Evolutionary conservation across 1,140 invertebrate species (phyloP), one percentile per base, ranked within the genome.

Genomic region (Acyrthosiphon pisum): DNA sequence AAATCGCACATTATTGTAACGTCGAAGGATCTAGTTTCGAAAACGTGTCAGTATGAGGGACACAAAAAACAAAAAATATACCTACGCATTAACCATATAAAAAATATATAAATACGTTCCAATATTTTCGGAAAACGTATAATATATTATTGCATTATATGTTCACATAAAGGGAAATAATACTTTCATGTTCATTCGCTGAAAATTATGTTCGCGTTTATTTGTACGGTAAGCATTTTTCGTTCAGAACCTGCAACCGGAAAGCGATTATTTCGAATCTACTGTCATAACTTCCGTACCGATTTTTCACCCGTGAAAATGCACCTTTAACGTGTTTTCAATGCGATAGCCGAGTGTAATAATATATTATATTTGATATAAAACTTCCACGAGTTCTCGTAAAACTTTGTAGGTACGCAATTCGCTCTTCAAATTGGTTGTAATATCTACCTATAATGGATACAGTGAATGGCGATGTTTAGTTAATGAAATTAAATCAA

Each of bases 261-360:
- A 87, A 87, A 44, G 26, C 37, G 83, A 86, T 44, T 86, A 86
- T 87, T 87, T 87, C 14, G 44, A 87, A 87, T 87, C 41, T 87
- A 46, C 84, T 30, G 84, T 87, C 41, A 46, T 87, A 46, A 46
- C 26, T 87, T 87, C 41, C 44, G 84, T 44, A 44, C 41, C 41
- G 41, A 30, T 87, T 87, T 87, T 87, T 87, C 41, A 87, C 41
- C 44, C 84, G 26, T 87, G 30, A 87, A 87, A 87, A 46, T 11
- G 23, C 83, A 41, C 37, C 26, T 84, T 84, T 26, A 41, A 84
- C 37, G 83, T 41, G 83, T 84, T 83, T 83, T 83, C 22, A 26
- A 83, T 23, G 81, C 37, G 83, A 84, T 84, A 41, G 22, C 22
- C 22, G 37, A 41, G 83, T 84, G 41, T 44, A 83, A 83, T 23